Evolutionary conservation across 2,113 vertebrate genomes (phyloP).

Genomic region (Mastomys coucha): DNA sequence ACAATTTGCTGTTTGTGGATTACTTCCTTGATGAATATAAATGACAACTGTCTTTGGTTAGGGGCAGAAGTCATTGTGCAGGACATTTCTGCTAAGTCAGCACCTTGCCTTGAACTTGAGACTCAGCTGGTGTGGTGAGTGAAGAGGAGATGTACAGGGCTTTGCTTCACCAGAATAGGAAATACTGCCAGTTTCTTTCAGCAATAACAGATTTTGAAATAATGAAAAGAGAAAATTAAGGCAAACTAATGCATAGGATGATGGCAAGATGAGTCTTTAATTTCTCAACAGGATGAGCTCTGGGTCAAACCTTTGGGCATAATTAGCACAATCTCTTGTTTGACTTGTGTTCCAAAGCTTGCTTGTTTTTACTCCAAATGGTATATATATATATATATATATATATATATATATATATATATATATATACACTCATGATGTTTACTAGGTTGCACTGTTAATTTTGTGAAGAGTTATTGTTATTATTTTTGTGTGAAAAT

Average conservation of each 20-base stretch:
- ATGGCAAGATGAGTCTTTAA: background rate
- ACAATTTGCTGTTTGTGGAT: conserved; percentile 76
- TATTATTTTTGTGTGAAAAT: background rate
- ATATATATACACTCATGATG: background rate
- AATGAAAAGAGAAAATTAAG: background rate
- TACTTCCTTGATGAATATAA: conserved; percentile 81
- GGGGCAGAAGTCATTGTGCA: background rate
- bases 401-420: too few relatives aligned
- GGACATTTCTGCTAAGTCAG: conserved; percentile 66
- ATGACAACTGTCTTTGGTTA: conserved; percentile 74
- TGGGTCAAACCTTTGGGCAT: background rate
- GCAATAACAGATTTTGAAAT: background rate
- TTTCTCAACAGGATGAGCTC: background rate
- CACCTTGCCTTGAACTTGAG: conserved; percentile 29
- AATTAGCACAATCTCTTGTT: background rate
- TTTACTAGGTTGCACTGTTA: background rate
- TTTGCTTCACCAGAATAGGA: background rate
- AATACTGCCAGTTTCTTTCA: background rate
- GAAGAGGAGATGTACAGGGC: background rate
- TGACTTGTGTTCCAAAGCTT: background rate
- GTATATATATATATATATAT: background rate
- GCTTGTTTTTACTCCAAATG: background rate
- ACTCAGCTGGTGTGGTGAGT: background rate
- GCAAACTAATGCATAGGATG: background rate
- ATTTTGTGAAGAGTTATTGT: background rate